phyloP scores from a whole-genome alignment of 2,113 vertebrate species.

The Mesoclemmys tuberculata region DNA sequence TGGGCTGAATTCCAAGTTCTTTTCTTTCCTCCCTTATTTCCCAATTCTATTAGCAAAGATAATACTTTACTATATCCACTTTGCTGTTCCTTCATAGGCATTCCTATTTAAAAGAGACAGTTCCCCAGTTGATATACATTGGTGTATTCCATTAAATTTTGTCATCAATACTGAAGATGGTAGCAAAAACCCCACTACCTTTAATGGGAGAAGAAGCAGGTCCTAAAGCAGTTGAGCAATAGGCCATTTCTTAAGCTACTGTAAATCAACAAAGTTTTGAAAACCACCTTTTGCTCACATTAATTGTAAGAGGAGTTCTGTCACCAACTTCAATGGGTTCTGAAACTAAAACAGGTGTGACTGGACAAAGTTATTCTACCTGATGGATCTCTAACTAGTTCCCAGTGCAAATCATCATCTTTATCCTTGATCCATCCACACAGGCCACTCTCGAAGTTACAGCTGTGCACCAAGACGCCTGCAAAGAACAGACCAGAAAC shows the following conservation, averaged over 20 bases:
- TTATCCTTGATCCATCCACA: slow-evolving; percentile 93
- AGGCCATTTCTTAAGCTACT: neutral
- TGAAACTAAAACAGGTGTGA: accelerated
- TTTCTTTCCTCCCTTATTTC: neutral
- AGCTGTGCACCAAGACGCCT: slow-evolving; percentile 90
- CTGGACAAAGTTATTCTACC: slow-evolving; percentile 43
- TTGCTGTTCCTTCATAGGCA: neutral
- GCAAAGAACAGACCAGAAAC: slow-evolving; percentile 14
- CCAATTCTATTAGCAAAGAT: neutral
- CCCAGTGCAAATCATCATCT: slow-evolving; percentile 91
- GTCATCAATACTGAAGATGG: neutral
- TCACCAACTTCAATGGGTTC: neutral
- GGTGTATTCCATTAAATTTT: neutral
- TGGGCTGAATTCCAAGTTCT: neutral
- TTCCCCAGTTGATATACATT: neutral
- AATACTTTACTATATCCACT: neutral
- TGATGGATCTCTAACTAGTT: slow-evolving; percentile 81
- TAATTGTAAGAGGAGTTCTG: accelerated
- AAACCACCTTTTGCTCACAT: neutral
- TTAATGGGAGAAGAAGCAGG: neutral
- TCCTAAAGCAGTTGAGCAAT: neutral
- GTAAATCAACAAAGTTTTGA: neutral
- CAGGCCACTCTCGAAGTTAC: slow-evolving; percentile 92
- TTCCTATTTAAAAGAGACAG: neutral
- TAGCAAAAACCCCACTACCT: neutral